phyloP scores from a whole-genome alignment of 1,140 invertebrate genomes.

The Triops cancriformis region DNA sequence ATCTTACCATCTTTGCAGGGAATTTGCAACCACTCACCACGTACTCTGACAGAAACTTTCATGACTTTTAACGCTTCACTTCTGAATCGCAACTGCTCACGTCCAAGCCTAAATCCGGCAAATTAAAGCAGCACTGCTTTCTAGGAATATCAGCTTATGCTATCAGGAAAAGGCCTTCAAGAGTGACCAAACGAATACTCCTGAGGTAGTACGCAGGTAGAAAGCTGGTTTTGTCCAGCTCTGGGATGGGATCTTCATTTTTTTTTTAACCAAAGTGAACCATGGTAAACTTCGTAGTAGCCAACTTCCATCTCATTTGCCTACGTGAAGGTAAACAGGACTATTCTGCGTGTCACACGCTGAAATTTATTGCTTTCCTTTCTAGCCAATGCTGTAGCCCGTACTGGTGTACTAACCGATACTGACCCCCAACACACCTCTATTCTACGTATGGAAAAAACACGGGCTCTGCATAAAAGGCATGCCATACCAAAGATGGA shows the following conservation, averaged over 20 bases:
- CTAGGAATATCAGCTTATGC: background rate
- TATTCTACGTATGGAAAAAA: background rate
- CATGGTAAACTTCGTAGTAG: conserved; percentile 1
- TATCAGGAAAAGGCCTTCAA: background rate
- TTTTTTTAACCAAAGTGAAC: conserved; percentile 3
- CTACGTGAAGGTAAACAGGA: conserved; percentile 9
- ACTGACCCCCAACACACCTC: background rate
- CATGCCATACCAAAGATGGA: background rate
- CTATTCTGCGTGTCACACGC: background rate
- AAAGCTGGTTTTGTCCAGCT: background rate
- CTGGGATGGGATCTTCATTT: background rate
- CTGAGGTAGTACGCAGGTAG: background rate
- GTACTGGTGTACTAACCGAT: background rate
- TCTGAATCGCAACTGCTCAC: background rate
- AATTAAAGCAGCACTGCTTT: background rate
- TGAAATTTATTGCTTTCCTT: background rate
- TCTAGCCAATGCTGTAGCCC: background rate
- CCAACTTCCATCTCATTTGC: background rate
- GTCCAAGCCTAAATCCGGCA: background rate
- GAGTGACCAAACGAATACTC: background rate
- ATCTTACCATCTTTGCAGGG: conserved; percentile 48
- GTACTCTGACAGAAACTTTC: conserved; percentile 53
- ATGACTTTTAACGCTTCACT: conserved; percentile 38
- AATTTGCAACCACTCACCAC: conserved; percentile 55
- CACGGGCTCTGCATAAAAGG: background rate